Conservation (phyloP, 1,140 invertebrate species). For the Chymomyza costata region DNA sequence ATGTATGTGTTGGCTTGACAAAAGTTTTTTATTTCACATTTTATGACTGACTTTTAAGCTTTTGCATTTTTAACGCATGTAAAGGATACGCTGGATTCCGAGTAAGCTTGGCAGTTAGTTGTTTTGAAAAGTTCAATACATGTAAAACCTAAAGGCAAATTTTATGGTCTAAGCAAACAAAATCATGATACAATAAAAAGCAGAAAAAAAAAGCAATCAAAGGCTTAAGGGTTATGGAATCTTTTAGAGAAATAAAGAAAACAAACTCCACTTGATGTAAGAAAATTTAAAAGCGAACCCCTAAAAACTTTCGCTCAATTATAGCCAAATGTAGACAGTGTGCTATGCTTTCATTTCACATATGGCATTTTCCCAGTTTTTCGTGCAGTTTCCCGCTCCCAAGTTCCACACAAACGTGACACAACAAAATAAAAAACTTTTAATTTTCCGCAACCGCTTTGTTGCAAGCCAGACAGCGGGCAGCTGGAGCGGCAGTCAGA, state of each 20-base stretch:
- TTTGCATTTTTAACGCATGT: conserved; percentile 27
- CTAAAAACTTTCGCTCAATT: conserved; percentile 33
- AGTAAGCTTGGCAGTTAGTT: conserved; percentile 15
- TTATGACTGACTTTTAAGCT: conserved; percentile 47
- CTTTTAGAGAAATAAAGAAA: too few relatives aligned
- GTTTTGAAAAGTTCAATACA: too few relatives aligned
- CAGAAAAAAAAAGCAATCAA: conserved; percentile 8
- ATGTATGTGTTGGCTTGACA: conserved; percentile 19
- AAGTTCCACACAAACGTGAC: too few relatives aligned
- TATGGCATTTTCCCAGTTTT: conserved; percentile 50
- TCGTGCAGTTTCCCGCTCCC: too few relatives aligned
- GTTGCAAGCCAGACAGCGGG: too few relatives aligned
- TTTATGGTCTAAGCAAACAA: too few relatives aligned
- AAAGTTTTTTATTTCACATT: conserved; percentile 62
- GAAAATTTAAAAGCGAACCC: conserved; percentile 1
- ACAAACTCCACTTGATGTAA: too few relatives aligned
- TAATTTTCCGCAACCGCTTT: conserved; percentile 64
- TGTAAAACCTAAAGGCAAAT: conserved; percentile 11
- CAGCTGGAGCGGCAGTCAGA: conserved; percentile 8
- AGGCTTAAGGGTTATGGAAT: conserved; percentile 3
- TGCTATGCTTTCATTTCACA: too few relatives aligned
- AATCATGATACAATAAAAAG: too few relatives aligned
- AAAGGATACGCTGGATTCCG: too few relatives aligned
- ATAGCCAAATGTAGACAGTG: too few relatives aligned
- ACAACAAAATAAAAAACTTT: conserved; percentile 61